Conservation (phyloP, 2,113 vertebrate genomes). For the Nibea coibor region DNA sequence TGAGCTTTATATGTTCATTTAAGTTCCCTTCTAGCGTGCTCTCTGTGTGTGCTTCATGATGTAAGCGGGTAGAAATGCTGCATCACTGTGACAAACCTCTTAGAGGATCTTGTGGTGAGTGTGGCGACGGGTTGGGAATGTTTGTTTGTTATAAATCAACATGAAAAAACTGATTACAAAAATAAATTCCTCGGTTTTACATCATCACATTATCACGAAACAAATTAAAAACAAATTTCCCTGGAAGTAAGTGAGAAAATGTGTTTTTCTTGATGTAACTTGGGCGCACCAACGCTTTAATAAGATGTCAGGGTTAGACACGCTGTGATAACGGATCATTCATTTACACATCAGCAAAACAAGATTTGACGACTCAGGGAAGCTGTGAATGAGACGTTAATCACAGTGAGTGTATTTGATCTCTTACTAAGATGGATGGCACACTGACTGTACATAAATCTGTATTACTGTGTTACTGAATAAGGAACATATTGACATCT, state of each 20-base stretch:
- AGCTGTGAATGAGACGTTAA: neutral
- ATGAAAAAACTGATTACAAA: no score
- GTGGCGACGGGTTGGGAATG: no score
- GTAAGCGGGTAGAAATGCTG: no score
- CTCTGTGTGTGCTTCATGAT: no score
- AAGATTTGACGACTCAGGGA: neutral
- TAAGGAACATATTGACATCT: conserved; percentile 39
- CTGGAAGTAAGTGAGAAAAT: neutral
- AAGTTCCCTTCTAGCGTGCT: no score
- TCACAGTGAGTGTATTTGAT: conserved; percentile 23
- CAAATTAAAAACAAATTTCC: no score
- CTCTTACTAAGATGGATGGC: neutral
- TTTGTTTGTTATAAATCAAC: no score
- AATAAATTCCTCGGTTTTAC: no score
- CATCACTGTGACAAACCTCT: no score
- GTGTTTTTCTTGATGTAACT: neutral
- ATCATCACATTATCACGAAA: no score
- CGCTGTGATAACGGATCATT: neutral
- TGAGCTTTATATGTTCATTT: no score
- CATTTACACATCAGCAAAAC: neutral
- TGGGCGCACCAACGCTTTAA: neutral
- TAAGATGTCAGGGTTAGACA: neutral
- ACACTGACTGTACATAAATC: conserved; percentile 30
- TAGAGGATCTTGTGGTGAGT: no score
- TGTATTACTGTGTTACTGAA: conserved; percentile 14